Evolutionary conservation across 2,113 vertebrate genomes (phyloP).

Genomic region (Syngnathus floridae): DNA sequence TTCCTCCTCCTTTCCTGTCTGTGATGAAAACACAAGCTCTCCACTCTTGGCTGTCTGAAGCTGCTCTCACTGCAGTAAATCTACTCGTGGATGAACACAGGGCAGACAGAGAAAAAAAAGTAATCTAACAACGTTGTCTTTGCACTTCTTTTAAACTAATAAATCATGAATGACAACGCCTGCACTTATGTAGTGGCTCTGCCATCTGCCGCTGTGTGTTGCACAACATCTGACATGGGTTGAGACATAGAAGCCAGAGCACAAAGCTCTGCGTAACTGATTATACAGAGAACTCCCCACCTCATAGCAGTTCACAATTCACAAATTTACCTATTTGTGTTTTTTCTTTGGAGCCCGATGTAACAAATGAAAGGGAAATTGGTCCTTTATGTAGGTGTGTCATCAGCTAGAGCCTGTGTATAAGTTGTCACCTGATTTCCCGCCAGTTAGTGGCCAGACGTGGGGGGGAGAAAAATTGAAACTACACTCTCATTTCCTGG

Average conservation of each 20-base stretch:
- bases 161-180: slow-evolving; percentile 41
- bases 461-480: too few species aligned
- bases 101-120: slow-evolving; percentile 27
- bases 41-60: slow-evolving; percentile 46
- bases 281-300: neutral
- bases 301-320: neutral
- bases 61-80: slow-evolving; percentile 47
- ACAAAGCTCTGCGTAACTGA: slow-evolving; percentile 17
- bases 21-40: slow-evolving; percentile 54
- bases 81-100: slow-evolving; percentile 21
- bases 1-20: slow-evolving; percentile 61
- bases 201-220: slow-evolving; percentile 55
- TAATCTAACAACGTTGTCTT: slow-evolving; percentile 42
- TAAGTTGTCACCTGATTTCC: too few species aligned
- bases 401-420: too few species aligned
- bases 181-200: slow-evolving; percentile 24
- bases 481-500: too few species aligned
- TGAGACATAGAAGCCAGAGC: slow-evolving; percentile 26
- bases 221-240: slow-evolving; percentile 48
- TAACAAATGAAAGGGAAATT: too few species aligned
- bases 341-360: neutral
- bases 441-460: too few species aligned
- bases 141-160: slow-evolving; percentile 36
- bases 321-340: neutral
- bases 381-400: too few species aligned